These are phyloP conservation scores for Eubucco bourcierii DNA, from an alignment of 2,113 vertebrate genomes.

Conservation along the genomic window DNA sequence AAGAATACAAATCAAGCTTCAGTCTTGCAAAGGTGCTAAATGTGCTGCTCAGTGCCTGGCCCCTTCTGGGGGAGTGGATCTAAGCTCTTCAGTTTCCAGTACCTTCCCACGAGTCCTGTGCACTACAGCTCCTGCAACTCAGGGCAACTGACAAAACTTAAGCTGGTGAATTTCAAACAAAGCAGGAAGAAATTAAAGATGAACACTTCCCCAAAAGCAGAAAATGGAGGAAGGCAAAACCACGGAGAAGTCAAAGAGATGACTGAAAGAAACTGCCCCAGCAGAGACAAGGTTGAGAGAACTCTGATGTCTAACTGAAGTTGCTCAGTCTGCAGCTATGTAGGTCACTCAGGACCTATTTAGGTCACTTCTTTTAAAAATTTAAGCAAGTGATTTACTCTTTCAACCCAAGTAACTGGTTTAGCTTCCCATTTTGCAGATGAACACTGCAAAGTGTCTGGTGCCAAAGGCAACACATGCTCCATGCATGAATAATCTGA, in stretches of 20 bases:
- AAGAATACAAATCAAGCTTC: background rate
- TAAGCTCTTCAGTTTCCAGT: background rate
- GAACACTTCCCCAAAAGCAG: background rate
- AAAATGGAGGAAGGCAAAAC: background rate
- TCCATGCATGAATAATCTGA: background rate
- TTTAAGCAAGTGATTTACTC: slow-evolving; percentile 21
- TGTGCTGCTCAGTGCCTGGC: background rate
- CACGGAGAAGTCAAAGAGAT: background rate
- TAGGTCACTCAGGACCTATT: background rate
- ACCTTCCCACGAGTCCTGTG: too few species aligned
- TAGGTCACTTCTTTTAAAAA: background rate
- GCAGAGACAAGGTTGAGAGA: background rate
- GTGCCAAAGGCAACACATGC: background rate
- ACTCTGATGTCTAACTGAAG: background rate
- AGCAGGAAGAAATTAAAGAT: background rate
- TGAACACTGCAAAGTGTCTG: background rate
- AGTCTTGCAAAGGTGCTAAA: background rate
- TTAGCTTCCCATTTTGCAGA: background rate
- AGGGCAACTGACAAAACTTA: background rate
- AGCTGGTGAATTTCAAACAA: background rate
- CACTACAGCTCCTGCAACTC: background rate
- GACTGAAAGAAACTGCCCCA: background rate
- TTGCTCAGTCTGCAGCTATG: background rate
- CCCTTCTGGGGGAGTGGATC: background rate
- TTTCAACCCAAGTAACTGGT: slow-evolving; percentile 12